Percentiles rank a stretch among this genome's conserved stretches.
Evolutionary conservation across 1,140 invertebrate species (phyloP).

Genomic region (Laupala kohalensis): DNA sequence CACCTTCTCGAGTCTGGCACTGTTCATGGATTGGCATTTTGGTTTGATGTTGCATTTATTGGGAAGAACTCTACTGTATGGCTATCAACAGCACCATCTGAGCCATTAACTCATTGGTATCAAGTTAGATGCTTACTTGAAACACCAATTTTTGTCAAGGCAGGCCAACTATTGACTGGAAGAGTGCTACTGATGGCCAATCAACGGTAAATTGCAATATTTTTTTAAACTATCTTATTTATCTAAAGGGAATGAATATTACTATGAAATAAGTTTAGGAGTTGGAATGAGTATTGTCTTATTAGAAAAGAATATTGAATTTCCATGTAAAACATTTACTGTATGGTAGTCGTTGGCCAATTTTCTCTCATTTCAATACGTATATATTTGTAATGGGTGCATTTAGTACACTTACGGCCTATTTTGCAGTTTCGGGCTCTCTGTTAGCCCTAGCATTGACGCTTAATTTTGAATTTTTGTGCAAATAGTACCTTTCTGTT

Average conservation of each 20-base stretch:
- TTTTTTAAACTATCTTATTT: background rate
- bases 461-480: too few species aligned
- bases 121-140: slow-evolving; percentile 94
- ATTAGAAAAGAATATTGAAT: too few species aligned
- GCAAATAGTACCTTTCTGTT: too few species aligned
- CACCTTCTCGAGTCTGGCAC: slow-evolving; percentile 84
- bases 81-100: slow-evolving; percentile 96
- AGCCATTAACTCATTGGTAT: slow-evolving; percentile 99
- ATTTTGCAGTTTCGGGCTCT: too few species aligned
- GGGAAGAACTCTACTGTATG: slow-evolving; percentile 83
- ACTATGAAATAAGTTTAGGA: too few species aligned
- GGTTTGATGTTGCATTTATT: slow-evolving; percentile 99
- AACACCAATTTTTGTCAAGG: slow-evolving; percentile 86
- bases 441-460: too few species aligned
- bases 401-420: too few species aligned
- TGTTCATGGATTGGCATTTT: slow-evolving; percentile 95
- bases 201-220: slow-evolving; percentile 48
- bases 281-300: too few species aligned
- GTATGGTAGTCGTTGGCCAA: too few species aligned
- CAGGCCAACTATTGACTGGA: slow-evolving; percentile 82
- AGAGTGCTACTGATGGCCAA: slow-evolving; percentile 82
- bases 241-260: background rate
- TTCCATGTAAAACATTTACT: too few species aligned
- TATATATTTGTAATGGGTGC: too few species aligned
- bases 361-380: too few species aligned